These are phyloP conservation scores for Hoplostethus mediterraneus DNA, from an alignment of 2,797 vertebrate species.

Conservation along the genomic window DNA sequence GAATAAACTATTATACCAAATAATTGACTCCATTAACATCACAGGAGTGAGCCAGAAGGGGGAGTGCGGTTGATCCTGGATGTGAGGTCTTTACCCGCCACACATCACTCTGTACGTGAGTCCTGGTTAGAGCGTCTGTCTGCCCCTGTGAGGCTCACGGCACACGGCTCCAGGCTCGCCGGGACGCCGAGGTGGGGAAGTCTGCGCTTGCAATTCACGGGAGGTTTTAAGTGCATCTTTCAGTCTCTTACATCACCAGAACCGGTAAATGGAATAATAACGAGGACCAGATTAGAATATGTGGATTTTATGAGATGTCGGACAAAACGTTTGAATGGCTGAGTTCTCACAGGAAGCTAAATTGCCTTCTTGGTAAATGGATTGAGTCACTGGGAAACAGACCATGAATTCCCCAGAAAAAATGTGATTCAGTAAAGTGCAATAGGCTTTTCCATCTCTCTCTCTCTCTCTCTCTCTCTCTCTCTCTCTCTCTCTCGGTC, in stretches of 20 bases:
- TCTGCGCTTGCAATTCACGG: not conserved
- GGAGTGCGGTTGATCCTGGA: conserved; percentile 39
- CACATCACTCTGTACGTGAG: conserved; percentile 25
- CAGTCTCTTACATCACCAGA: conserved; percentile 36
- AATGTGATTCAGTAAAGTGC: conserved; percentile 75
- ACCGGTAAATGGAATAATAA: conserved; percentile 27
- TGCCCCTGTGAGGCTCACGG: conserved; percentile 26
- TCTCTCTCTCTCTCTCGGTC: conserved; percentile 6
- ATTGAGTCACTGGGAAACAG: conserved; percentile 70
- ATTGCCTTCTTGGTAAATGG: conserved; percentile 73
- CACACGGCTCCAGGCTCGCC: not conserved
- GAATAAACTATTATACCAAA: conserved; percentile 6
- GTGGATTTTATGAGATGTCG: conserved; percentile 38
- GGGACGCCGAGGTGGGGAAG: not conserved
- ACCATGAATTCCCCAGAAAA: conserved; percentile 76
- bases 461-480: conserved; percentile 17
- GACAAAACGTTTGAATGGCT: conserved; percentile 39
- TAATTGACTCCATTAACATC: conserved; percentile 31
- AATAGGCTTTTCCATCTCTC: conserved; percentile 43
- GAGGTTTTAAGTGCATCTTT: conserved; percentile 36
- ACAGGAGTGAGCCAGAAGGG: conserved; percentile 54
- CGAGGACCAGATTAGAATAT: conserved; percentile 37
- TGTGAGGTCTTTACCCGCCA: conserved; percentile 54
- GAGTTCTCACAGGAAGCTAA: conserved; percentile 51
- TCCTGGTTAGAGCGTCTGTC: conserved; percentile 42